Base-by-base conservation (phyloP, 2,113 vertebrate genomes). In the Alectura lathami region DNA sequence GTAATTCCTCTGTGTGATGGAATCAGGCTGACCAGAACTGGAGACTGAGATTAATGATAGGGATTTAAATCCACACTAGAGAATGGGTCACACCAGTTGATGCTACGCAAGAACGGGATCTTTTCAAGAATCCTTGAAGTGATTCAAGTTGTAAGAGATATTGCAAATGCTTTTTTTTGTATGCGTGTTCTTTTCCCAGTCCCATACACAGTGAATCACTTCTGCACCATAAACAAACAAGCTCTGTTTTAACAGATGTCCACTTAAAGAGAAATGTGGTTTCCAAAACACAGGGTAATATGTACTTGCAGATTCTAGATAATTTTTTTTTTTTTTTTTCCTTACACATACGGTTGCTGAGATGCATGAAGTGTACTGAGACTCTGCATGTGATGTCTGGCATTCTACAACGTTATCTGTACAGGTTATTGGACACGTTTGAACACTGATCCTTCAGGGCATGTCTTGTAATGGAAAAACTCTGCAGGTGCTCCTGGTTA, bases 71-170 rank as follows among this genome's bases (percentile, higher is more conserved):
- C 47, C n/a, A 47, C 30, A 17, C 27, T 66, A 56, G 30, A 73
- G 23, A 78, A 88, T 30, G 42, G 80, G 81, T 81, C 72, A 88
- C 85, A 94, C 51, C 78, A 90, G 86, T 74, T 82, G 63, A 69
- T 91, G 50, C 6, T 59, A 83, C 0, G 5, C 54, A 67, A 72
- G 88, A 86, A 62, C 32, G 56, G 29, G 70, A 86, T 84, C 22
- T 83, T 86, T 82, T 88, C 72, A 91, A 27, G 83, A 93, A 89
- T 85, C 57, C 17, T 26, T 76, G 83, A 79, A 38, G 48, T 62
- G 23, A 57, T 56, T 80, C 15, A 63, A 88, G 92, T 38, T 40
- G 21, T 79, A 81, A 80, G 40, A 84, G 34, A 36, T 43, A 67
- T 11, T 3, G 1, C 14, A 88, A 90, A 63, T 63, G 57, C 47